Base-by-base conservation (phyloP, 2,888 invertebrate species). In the Creontiades dilutus region DNA sequence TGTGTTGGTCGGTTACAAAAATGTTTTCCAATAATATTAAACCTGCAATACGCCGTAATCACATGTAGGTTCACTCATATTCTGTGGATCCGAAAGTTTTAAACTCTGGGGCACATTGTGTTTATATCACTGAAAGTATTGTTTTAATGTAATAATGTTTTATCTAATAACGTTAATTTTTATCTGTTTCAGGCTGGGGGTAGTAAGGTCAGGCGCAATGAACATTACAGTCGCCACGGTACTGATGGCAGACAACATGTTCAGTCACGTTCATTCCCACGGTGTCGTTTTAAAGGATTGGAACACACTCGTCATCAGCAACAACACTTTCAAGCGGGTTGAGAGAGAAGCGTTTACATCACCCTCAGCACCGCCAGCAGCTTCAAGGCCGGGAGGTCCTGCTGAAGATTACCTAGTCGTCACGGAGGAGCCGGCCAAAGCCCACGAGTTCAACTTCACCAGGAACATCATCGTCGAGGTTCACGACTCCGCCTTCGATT, bases 251-350 rank as follows among this genome's bases (percentile, higher is more conserved):
- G 94, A 95, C 92, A 96, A 95, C 93, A 94, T 94, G 92, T 96
- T 97, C 92, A 94, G 94, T 87, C 93, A 93, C 81, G 94, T 96
- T 61, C 94, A 94, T 89, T 93, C 94, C 13, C 94, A 94, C 89
- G 95, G 95, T n/a, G 94, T 96, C 89, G 94, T 94, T 37, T 93
- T 97, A n/a, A 94, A 95, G 57, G 94, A 95, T 12, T 96, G 96
- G 95, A 96, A 95, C 92, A 94, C 93, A 92, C 94, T 96, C 47
- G 93, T 93, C 81, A 94, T 96, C 92, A 95, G 95, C 91, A 94
- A 95, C 92, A 96, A 96, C 92, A 94, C 95, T 13, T 96, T 97
- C 92, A 94, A 94, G 85, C 93, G 94, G 75, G 93, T 96, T 28
- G 94, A 94, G 46, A 92, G 94, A 0, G 93, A 95, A 90, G 95